Percentiles rank a stretch among this genome's conserved stretches.
Evolutionary conservation across 2,797 vertebrate genomes (phyloP).

Genomic region (Periophthalmus magnuspinnatus): DNA sequence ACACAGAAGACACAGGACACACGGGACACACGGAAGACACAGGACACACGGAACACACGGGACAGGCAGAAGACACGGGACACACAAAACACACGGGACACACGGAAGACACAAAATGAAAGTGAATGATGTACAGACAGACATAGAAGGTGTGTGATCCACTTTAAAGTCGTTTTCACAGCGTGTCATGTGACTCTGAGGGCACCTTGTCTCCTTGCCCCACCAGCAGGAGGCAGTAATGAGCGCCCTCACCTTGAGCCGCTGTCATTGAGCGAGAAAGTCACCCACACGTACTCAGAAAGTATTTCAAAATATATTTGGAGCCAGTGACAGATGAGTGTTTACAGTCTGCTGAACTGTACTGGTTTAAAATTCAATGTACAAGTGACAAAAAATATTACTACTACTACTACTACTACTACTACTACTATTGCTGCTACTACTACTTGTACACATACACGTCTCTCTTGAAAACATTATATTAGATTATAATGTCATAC

Average conservation of each 20-base stretch:
- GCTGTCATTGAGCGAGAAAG: constrained; percentile 25
- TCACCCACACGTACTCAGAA: constrained; percentile 1
- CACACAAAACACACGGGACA: no score
- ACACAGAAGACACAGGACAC: no score
- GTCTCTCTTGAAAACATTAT: no score
- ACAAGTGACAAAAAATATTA: no score
- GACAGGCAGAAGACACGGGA: no score
- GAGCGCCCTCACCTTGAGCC: constrained; percentile 55
- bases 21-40: no score
- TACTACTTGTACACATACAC: no score
- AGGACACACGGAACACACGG: no score
- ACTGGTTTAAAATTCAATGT: not conserved
- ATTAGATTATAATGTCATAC: no score
- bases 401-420: no score
- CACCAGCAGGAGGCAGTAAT: constrained; percentile 39
- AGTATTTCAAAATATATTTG: constrained; percentile 1
- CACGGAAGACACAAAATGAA: not conserved
- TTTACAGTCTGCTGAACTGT: not conserved
- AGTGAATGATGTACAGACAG: not conserved
- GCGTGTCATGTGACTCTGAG: constrained; percentile 16
- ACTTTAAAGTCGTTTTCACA: constrained; percentile 24
- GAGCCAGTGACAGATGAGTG: not conserved
- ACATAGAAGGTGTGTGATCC: constrained; percentile 7
- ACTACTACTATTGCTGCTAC: no score
- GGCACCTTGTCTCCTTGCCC: constrained; percentile 11